These are phyloP conservation scores for Aphidoletes aphidimyza DNA, from an alignment of 2,888 invertebrate species.

Conservation along the genomic window DNA sequence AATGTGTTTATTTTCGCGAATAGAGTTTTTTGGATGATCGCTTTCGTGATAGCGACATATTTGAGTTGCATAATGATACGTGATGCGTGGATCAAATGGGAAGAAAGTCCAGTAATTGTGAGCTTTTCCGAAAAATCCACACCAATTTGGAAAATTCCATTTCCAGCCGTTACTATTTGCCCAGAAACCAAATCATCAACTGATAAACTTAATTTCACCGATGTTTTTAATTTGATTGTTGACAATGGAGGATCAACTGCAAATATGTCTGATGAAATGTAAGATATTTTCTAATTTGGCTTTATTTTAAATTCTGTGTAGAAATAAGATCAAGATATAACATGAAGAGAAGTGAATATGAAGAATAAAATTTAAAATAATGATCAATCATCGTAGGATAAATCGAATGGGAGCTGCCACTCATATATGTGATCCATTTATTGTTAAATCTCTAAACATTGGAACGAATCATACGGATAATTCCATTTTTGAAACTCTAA, in stretches of 20 bases:
- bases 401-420: background rate
- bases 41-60: background rate
- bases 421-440: background rate
- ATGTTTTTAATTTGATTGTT: background rate
- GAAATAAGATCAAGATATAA: too few relatives aligned
- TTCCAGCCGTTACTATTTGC: constrained; percentile 71
- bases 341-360: too few relatives aligned
- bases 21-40: background rate
- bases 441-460: background rate
- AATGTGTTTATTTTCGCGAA: too few relatives aligned
- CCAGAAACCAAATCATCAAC: constrained; percentile 65
- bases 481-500: background rate
- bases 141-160: constrained; percentile 66
- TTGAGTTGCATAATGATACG: constrained; percentile 68
- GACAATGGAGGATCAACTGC: background rate
- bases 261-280: background rate
- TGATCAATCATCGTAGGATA: background rate
- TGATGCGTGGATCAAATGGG: constrained; percentile 78
- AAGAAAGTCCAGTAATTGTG: constrained; percentile 67
- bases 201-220: background rate
- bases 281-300: background rate
- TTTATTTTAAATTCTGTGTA: background rate
- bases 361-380: too few relatives aligned
- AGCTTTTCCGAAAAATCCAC: background rate
- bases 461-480: background rate